phyloP scores from a whole-genome alignment of 1,140 invertebrate genomes.

The Drosophila pallidifrons region DNA sequence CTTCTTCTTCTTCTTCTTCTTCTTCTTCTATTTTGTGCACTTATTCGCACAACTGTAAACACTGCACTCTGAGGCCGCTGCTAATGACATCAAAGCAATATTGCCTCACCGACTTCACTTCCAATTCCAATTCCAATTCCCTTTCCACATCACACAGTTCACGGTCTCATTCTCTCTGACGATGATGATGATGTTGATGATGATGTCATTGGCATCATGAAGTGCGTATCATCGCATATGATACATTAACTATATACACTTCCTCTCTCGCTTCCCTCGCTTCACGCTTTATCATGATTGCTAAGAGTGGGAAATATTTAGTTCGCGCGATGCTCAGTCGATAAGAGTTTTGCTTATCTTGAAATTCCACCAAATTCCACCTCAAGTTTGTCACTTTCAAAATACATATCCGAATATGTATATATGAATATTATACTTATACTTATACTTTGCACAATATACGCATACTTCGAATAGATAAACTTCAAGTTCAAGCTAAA shows the following conservation, averaged over 20 bases:
- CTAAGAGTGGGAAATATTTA: not conserved
- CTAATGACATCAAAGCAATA: constrained; percentile 69
- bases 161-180: not conserved
- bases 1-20: constrained; percentile 6
- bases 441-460: no score
- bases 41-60: constrained; percentile 55
- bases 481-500: no score
- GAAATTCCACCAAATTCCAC: not conserved
- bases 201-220: constrained; percentile 69
- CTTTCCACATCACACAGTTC: not conserved
- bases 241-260: constrained; percentile 32
- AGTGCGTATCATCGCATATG: constrained; percentile 57
- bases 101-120: constrained; percentile 4
- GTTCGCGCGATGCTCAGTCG: constrained; percentile 18
- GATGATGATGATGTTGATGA: constrained; percentile 51
- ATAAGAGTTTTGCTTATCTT: constrained; percentile 30
- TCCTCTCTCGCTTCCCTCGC: not conserved
- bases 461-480: no score
- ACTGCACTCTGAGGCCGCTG: constrained; percentile 35
- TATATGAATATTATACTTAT: not conserved
- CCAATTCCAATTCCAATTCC: constrained; percentile 4
- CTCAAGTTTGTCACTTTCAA: not conserved
- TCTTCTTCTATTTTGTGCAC: constrained; percentile 30
- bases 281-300: constrained; percentile 16
- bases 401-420: not conserved